Base-by-base conservation (phyloP, 2,888 invertebrate species). In the Linnaemya vulpina region DNA sequence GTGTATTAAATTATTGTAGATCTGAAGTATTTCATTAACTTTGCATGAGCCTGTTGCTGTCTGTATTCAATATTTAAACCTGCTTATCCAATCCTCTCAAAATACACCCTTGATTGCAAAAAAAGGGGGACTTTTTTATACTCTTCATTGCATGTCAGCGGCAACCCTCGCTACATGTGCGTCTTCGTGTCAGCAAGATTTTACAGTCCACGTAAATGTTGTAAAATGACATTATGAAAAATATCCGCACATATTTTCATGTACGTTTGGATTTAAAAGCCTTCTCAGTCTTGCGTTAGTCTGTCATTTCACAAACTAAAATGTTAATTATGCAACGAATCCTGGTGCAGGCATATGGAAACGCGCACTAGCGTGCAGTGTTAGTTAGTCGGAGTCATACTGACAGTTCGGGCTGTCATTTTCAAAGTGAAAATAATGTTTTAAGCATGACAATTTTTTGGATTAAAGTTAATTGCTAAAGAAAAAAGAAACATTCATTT, bases 151-250 rank as follows among this genome's bases (percentile, higher is more conserved):
- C 3, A 3, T 17, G 17, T 8, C 3, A 11, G 11, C 77, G 83
- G 74, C 68, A 83, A 70, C 60, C 20, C 55, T 49, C 1, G 17
- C 22, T 30, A 55, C 11, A 35, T 55, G 38, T 73, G 15, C 40
- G 17, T 53, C n/a, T n/a, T n/a, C 43, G 76, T 77, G 67, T 78
- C 68, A 78, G 83, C 83, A 68, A 74, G 10, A 70, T 53, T 78
- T 74, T 70, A 62, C 46, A 25, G 71, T 83, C 49, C 46, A 40
- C 30, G 20, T 11, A 75, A 60, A 73, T 67, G 58, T 67, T 71
- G 9, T n/a, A 74, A 83, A 74, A 78, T 71, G 82, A 76, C 76
- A 82, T 76, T 71, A 60, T 76, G 71, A 82, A 76, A 70, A 82
- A 82, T 62, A 40, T 49, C 40, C 76, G 40, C 70, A 71, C 51